Evolutionary conservation across 2,888 invertebrate genomes (phyloP), one percentile per base, ranked within the genome.

Genomic region (Mythimna albipuncta): DNA sequence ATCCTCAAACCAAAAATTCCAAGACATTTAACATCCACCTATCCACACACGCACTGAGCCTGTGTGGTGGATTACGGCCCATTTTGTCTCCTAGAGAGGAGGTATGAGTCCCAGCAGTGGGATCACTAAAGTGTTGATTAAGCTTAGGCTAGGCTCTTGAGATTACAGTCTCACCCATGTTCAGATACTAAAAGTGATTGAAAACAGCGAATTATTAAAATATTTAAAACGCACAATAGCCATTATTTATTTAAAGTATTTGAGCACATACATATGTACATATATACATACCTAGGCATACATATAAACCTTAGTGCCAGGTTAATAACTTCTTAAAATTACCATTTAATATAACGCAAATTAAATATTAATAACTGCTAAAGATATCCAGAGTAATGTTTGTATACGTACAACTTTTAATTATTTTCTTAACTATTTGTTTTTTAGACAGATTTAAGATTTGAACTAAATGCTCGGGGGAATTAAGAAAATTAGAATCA

Each of bases 241-340:
- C 72, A 85, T 87, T 72, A 75, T 87, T 85, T 85, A 85, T 87
- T 85, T 65, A 77, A 79, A 85, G 70, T 85, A 75, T 77, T 85
- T 85, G 83, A 85, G 85, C 87, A 77, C 72, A 87, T 85, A 85
- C 81, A 81, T 81, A 80, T 80, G 76, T 84, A 84, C 83, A 83
- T 79, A 81, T 83, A 81, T 81, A 81, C 84, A 80, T 72, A 83
- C 83, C 79, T 79, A 83, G 80, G 58, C 83, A 79, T 81, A 84
- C 84, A 84, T 74, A 84, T 66, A 77, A 72, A 72, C 63, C 26
- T 79, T 72, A 59, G 76, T 86, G 74, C 83, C 85, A 78, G 72
- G 86, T 81, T 16, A 69, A 72, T 67, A 67, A 72, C 32, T 64
- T 72, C 77, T 86, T 77, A 85, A 66, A 64, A 82, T 72, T 72